Percentiles rank a stretch among this genome's conserved stretches.
Evolutionary conservation across 2,888 invertebrate species (phyloP).

Genomic region (Drosophila ezoana): DNA sequence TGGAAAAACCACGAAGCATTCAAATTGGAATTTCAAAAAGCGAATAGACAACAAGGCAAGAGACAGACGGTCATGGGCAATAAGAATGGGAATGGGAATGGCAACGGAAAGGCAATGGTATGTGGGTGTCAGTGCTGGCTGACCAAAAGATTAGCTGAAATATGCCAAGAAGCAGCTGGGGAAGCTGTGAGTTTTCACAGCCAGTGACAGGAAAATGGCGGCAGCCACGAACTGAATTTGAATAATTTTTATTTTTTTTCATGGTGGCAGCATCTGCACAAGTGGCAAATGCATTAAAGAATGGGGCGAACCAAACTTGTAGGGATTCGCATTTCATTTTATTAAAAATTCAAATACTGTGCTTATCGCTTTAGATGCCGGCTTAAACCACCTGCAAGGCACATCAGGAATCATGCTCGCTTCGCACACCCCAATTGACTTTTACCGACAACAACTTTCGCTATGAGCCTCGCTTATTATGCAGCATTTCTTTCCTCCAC

Average conservation of each 20-base stretch:
- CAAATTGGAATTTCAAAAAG: conserved; percentile 78
- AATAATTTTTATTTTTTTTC: conserved; percentile 51
- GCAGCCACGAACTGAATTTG: conserved; percentile 65
- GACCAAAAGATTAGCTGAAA: conserved; percentile 74
- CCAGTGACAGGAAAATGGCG: conserved; percentile 74
- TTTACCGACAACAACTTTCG: conserved; percentile 59
- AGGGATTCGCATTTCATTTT: conserved; percentile 75
- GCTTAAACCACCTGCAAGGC: conserved; percentile 71
- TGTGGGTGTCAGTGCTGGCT: conserved; percentile 48
- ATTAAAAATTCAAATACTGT: conserved; percentile 81
- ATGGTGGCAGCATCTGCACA: conserved; percentile 37
- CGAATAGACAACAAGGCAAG: conserved; percentile 64
- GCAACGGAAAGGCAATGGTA: conserved; percentile 20
- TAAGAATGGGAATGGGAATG: conserved; percentile 11
- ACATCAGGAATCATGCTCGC: conserved; percentile 30
- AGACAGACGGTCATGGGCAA: conserved; percentile 13
- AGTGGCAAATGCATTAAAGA: conserved; percentile 64
- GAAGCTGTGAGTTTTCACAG: conserved; percentile 74
- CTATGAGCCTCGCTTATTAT: conserved; percentile 70
- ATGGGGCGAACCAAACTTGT: conserved; percentile 36
- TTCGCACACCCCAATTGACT: conserved; percentile 48
- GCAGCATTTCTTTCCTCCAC: conserved; percentile 57
- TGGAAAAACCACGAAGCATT: conserved; percentile 65
- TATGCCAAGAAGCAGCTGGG: conserved; percentile 27
- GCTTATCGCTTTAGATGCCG: conserved; percentile 77